phyloP scores from a whole-genome alignment of 2,888 invertebrate species.

The Syritta pipiens region DNA sequence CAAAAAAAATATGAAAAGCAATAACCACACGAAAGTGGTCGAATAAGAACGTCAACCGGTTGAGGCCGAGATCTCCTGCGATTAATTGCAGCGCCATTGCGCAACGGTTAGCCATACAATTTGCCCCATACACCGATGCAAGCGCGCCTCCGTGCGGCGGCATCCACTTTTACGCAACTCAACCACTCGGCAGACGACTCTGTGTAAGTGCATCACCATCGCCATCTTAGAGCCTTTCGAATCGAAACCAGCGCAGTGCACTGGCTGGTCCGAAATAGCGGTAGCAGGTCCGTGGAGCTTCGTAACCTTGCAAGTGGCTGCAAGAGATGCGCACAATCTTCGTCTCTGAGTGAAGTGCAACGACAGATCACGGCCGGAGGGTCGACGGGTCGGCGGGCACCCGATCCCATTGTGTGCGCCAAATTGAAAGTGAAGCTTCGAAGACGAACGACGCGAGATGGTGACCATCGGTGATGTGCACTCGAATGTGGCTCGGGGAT shows the following conservation, averaged over 20 bases:
- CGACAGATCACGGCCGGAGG: too few species aligned
- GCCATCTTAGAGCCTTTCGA: constrained; percentile 52
- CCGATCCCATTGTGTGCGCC: too few species aligned
- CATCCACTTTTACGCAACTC: constrained; percentile 39
- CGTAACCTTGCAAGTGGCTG: constrained; percentile 47
- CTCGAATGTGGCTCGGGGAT: not conserved
- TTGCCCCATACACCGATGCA: constrained; percentile 27
- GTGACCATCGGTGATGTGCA: constrained; percentile 15
- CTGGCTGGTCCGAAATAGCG: constrained; percentile 32
- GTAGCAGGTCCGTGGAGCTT: constrained; percentile 2
- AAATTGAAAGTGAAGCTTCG: too few species aligned
- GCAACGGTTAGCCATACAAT: constrained; percentile 25
- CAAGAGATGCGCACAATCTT: constrained; percentile 47
- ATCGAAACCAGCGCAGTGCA: constrained; percentile 26
- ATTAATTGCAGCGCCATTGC: constrained; percentile 26
- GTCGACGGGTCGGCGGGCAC: too few species aligned
- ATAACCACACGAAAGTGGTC: constrained; percentile 32
- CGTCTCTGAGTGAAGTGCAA: constrained; percentile 36
- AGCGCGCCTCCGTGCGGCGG: constrained; percentile 17
- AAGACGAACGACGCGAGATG: not conserved
- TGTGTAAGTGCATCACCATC: constrained; percentile 39
- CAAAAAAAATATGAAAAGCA: too few species aligned
- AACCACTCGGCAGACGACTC: constrained; percentile 28
- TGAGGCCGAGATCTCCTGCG: not conserved
- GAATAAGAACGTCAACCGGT: constrained; percentile 33